These are phyloP conservation scores for Capricornis sumatraensis DNA, from an alignment of 2,113 vertebrate species.

Conservation along the genomic window DNA sequence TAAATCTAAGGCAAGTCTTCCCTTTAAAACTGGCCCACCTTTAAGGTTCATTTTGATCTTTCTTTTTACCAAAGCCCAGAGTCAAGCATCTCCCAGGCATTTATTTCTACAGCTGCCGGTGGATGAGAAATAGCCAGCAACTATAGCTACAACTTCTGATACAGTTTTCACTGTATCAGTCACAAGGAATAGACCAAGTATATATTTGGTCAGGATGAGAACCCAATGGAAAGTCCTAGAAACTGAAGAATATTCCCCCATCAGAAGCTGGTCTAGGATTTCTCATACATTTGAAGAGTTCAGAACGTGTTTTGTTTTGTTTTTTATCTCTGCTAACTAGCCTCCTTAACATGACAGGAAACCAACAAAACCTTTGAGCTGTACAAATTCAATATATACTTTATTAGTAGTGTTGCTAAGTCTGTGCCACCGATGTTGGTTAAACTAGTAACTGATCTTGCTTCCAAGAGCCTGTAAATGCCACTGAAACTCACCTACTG, in stretches of 20 bases:
- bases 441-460: not conserved
- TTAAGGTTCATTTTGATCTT: not conserved
- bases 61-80: not conserved
- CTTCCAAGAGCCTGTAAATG: not conserved
- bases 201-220: not conserved
- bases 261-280: not conserved
- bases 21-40: not conserved
- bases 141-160: not conserved
- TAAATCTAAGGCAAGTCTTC: not conserved
- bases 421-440: not conserved
- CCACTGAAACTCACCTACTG: not conserved
- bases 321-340: not conserved
- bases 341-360: not conserved
- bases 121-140: not conserved
- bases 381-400: not conserved
- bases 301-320: not conserved
- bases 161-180: not conserved
- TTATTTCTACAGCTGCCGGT: not conserved
- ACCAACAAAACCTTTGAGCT: not conserved
- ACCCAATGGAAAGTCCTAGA: not conserved
- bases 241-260: not conserved
- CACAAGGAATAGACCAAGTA: not conserved
- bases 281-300: not conserved
- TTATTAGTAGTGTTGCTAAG: not conserved
- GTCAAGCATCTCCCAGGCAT: not conserved